phyloP scores from a whole-genome alignment of 37 sponge, comb jelly and placozoan species.

The Eunapius fragilis region DNA sequence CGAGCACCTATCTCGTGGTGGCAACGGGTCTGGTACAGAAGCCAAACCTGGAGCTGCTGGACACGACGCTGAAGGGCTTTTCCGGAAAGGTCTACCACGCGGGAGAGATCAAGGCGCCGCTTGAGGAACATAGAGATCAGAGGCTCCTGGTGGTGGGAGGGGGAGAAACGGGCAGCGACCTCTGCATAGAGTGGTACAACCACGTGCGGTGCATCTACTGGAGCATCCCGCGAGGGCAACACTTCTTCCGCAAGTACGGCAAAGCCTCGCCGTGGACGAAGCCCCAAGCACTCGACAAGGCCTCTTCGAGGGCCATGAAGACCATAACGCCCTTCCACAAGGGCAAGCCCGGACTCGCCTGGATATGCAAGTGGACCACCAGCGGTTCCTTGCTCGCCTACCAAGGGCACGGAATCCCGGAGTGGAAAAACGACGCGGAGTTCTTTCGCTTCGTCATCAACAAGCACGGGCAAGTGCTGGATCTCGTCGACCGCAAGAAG shows the following conservation, averaged over 20 bases:
- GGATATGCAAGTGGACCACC: conserved; percentile 90
- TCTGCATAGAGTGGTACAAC: conserved; percentile 76
- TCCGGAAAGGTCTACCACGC: conserved; percentile 75
- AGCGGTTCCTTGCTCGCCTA: conserved; percentile 83
- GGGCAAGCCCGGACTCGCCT: conserved; percentile 77
- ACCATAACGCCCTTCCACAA: conserved; percentile 62
- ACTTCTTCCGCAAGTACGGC: conserved; percentile 81
- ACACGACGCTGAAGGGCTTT: conserved; percentile 40
- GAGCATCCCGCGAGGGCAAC: conserved; percentile 88
- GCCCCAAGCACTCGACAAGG: conserved; percentile 83
- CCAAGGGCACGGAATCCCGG: conserved; percentile 87
- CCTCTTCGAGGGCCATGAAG: conserved; percentile 68
- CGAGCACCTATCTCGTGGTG: conserved; percentile 59
- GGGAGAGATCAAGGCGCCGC: conserved; percentile 54
- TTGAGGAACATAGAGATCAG: conserved; percentile 46
- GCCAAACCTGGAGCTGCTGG: conserved; percentile 51
- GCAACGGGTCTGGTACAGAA: conserved; percentile 54
- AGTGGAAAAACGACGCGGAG: conserved; percentile 72
- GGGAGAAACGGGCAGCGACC: conserved; percentile 91
- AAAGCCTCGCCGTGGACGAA: conserved; percentile 76
- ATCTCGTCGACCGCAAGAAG: conserved; percentile 73
- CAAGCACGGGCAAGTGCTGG: conserved; percentile 79
- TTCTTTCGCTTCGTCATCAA: conserved; percentile 74
- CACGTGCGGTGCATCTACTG: conserved; percentile 75
- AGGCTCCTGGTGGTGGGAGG: conserved; percentile 86